These are phyloP conservation scores for Sinocyclocheilus maitianheensis DNA, from an alignment of 2,113 vertebrate genomes.

Conservation along the genomic window DNA sequence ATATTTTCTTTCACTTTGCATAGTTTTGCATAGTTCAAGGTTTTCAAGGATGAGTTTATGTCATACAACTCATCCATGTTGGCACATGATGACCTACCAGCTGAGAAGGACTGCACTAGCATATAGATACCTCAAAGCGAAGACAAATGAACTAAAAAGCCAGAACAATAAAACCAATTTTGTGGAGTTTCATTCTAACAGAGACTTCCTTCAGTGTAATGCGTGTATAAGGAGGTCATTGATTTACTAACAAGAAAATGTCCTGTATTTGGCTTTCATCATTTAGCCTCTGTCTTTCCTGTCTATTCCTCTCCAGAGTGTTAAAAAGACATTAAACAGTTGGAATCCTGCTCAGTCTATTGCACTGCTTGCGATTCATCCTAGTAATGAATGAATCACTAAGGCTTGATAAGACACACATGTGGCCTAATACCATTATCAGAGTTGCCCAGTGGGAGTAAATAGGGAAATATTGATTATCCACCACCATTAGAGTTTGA, in stretches of 20 bases:
- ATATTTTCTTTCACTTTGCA: background rate
- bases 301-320: background rate
- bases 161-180: background rate
- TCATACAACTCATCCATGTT: background rate
- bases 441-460: slow-evolving; percentile 2
- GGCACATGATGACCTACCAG: background rate
- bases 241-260: slow-evolving; percentile 12
- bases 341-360: background rate
- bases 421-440: slow-evolving; percentile 12
- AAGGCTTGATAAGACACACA: background rate
- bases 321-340: background rate
- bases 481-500: slow-evolving; percentile 12
- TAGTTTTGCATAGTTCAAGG: background rate
- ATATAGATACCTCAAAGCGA: background rate
- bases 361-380: slow-evolving; percentile 6
- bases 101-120: background rate
- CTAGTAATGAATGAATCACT: background rate
- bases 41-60: background rate
- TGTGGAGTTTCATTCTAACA: background rate
- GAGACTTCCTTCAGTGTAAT: background rate
- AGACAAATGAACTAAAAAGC: background rate
- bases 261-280: background rate
- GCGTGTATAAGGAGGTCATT: background rate
- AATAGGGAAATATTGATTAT: slow-evolving; percentile 26
- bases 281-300: background rate